Conservation (phyloP, 1,140 invertebrate genomes). For the Eurytemora carolleeae region DNA sequence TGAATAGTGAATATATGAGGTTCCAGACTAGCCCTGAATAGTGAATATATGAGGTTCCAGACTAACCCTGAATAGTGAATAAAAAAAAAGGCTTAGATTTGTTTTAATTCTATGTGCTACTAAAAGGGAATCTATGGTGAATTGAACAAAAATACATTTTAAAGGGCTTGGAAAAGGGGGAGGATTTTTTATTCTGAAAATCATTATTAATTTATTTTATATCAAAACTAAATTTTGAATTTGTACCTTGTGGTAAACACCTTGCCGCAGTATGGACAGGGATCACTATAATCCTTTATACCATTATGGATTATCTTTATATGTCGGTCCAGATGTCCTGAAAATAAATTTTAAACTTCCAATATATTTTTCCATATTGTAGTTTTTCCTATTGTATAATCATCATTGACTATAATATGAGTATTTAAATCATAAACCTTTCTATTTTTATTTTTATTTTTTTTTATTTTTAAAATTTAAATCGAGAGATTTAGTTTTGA, state of each 20-base stretch:
- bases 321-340: slow-evolving; percentile 12
- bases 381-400: neutral
- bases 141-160: too few relatives aligned
- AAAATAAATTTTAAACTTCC: neutral
- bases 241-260: slow-evolving; percentile 11
- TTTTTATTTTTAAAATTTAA: neutral
- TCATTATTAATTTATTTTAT: too few relatives aligned
- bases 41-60: slow-evolving; percentile 14
- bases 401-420: neutral
- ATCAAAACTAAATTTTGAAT: too few relatives aligned
- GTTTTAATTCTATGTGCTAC: too few relatives aligned
- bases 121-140: too few relatives aligned
- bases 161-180: too few relatives aligned
- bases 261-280: slow-evolving; percentile 13
- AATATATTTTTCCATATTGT: neutral
- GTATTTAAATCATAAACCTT: neutral
- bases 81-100: neutral
- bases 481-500: too few relatives aligned
- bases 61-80: neutral
- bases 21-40: slow-evolving; percentile 6
- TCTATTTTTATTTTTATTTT: neutral
- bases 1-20: slow-evolving; percentile 13
- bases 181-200: too few relatives aligned
- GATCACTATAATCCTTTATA: slow-evolving; percentile 10
- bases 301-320: slow-evolving; percentile 13